phyloP scores from a whole-genome alignment of 2,113 vertebrate species.

The Egretta garzetta region DNA sequence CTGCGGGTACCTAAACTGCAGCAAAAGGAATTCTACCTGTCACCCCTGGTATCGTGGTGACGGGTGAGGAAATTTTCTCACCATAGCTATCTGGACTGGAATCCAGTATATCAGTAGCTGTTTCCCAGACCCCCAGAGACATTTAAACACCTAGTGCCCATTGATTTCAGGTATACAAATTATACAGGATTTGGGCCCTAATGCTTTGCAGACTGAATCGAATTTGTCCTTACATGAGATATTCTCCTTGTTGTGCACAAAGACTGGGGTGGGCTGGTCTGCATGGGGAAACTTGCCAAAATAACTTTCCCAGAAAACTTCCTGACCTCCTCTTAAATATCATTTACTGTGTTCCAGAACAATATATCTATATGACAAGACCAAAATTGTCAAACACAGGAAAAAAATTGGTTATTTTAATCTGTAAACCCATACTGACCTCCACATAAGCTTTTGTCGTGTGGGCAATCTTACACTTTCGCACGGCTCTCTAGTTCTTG shows the following conservation, averaged over 20 bases:
- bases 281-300: neutral
- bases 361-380: neutral
- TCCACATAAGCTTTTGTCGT: neutral
- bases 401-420: neutral
- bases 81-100: neutral
- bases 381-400: neutral
- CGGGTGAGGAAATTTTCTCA: neutral
- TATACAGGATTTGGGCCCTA: neutral
- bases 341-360: neutral
- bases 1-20: neutral
- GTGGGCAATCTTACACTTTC: neutral
- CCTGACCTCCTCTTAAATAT: neutral
- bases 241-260: neutral
- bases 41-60: accelerated
- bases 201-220: neutral
- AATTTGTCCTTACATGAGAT: neutral
- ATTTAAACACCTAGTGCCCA: neutral
- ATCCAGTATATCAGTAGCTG: neutral
- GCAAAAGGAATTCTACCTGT: neutral
- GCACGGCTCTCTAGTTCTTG: neutral
- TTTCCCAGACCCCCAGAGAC: neutral
- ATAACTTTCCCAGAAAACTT: neutral
- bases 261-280: neutral
- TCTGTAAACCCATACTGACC: neutral
- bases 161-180: neutral